Conservation (phyloP, 2,888 invertebrate genomes). For the Thymelicus sylvestris region DNA sequence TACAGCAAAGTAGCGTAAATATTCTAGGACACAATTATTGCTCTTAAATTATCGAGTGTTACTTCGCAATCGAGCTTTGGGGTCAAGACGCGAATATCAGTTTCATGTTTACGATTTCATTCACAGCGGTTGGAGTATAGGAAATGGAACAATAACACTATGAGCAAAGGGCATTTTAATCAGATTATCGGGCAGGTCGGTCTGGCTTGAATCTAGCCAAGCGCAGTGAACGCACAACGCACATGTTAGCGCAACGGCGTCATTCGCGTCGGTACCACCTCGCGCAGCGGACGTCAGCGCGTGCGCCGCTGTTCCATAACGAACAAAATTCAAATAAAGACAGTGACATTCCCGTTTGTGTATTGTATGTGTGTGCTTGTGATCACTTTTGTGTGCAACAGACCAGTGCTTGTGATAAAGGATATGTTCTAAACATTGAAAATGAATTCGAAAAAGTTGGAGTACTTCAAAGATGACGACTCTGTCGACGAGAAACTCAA, state of each 20-base stretch:
- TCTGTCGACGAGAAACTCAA: constrained; percentile 78
- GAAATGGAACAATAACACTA: constrained; percentile 58
- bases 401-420: constrained; percentile 73
- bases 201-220: constrained; percentile 58
- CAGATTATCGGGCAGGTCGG: constrained; percentile 76
- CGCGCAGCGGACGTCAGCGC: constrained; percentile 63
- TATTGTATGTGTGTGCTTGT: constrained; percentile 45
- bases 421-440: constrained; percentile 54
- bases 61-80: constrained; percentile 26
- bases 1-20: constrained; percentile 8
- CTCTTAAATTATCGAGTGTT: constrained; percentile 23
- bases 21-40: constrained; percentile 6
- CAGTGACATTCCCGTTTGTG: constrained; percentile 44
- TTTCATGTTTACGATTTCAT: constrained; percentile 43
- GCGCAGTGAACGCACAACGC: constrained; percentile 50
- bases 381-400: constrained; percentile 56
- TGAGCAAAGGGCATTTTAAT: constrained; percentile 68
- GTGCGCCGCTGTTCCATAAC: constrained; percentile 56
- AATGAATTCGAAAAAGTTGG: constrained; percentile 83
- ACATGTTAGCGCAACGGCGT: constrained; percentile 50
- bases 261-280: constrained; percentile 72
- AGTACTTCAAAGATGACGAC: constrained; percentile 76
- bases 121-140: constrained; percentile 45
- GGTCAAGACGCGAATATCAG: constrained; percentile 25
- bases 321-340: constrained; percentile 66